Evolutionary conservation across 2,888 invertebrate species (phyloP).

Genomic region (Meteorus colon): DNA sequence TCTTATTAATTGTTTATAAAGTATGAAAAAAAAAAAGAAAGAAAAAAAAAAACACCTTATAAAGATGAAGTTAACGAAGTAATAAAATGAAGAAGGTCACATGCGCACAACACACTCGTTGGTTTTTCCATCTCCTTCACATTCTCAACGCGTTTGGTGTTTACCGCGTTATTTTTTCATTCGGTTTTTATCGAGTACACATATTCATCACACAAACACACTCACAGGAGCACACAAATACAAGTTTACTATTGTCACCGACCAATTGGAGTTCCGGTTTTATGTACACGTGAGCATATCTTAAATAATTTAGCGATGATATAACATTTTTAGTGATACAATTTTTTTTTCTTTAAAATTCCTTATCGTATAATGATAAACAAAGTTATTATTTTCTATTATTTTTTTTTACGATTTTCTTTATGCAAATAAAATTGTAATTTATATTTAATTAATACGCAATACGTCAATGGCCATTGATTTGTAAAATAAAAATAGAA

Average conservation of each 20-base stretch:
- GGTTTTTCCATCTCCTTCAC: constrained; percentile 4
- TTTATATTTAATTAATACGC: background rate
- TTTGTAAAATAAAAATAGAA: constrained; percentile 27
- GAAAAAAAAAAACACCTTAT: too few relatives aligned
- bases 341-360: background rate
- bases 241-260: background rate
- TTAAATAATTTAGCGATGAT: background rate
- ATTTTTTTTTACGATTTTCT: too few relatives aligned
- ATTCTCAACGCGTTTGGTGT: constrained; percentile 17
- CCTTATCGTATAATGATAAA: background rate
- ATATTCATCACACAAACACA: too few relatives aligned
- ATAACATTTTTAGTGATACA: background rate
- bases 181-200: background rate
- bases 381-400: too few relatives aligned
- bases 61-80: background rate
- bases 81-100: constrained; percentile 23
- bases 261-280: background rate
- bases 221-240: too few relatives aligned
- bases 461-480: constrained; percentile 10
- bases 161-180: background rate
- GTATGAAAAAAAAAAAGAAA: background rate
- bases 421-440: background rate
- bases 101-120: background rate
- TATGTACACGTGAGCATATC: background rate
- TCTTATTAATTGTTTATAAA: background rate